These are phyloP conservation scores for Blastobasis adustella DNA, from an alignment of 2,888 invertebrate species.

Conservation along the genomic window DNA sequence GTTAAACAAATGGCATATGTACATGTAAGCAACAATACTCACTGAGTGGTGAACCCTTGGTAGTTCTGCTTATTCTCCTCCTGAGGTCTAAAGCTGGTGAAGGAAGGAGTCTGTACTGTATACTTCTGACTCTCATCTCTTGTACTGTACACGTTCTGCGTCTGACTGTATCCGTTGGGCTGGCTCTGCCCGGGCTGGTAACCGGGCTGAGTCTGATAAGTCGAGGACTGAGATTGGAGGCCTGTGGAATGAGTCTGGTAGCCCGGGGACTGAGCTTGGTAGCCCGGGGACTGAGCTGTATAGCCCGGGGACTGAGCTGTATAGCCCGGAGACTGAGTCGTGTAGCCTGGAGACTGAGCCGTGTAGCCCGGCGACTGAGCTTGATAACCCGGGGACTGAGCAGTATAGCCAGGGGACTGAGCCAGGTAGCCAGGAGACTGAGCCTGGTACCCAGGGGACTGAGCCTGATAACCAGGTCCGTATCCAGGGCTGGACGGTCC, in stretches of 20 bases:
- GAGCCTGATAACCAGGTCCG: constrained; percentile 7
- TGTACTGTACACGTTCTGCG: constrained; percentile 20
- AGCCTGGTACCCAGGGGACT: constrained; percentile 7
- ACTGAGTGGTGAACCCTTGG: constrained; percentile 81
- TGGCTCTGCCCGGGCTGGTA: constrained; percentile 1
- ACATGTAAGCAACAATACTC: constrained; percentile 22
- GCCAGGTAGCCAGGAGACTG: constrained; percentile 4
- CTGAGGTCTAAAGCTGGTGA: constrained; percentile 60
- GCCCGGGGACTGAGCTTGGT: background rate
- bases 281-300: background rate
- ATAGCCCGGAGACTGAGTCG: background rate
- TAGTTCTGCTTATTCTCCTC: constrained; percentile 70
- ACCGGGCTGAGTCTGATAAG: background rate
- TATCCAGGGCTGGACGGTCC: constrained; percentile 20
- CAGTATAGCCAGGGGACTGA: constrained; percentile 14
- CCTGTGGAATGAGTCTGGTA: background rate
- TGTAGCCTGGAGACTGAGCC: constrained; percentile 12
- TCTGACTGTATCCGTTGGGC: constrained; percentile 23
- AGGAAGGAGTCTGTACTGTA: constrained; percentile 50
- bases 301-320: background rate
- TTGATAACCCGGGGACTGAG: constrained; percentile 14
- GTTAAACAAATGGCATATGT: constrained; percentile 1
- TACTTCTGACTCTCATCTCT: constrained; percentile 42
- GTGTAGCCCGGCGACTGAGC: constrained; percentile 13
- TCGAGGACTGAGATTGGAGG: background rate